Percentiles rank a stretch among this genome's conserved stretches.
Evolutionary conservation across 1,140 invertebrate species (phyloP).

Genomic region (Meloidogyne hapla): DNA sequence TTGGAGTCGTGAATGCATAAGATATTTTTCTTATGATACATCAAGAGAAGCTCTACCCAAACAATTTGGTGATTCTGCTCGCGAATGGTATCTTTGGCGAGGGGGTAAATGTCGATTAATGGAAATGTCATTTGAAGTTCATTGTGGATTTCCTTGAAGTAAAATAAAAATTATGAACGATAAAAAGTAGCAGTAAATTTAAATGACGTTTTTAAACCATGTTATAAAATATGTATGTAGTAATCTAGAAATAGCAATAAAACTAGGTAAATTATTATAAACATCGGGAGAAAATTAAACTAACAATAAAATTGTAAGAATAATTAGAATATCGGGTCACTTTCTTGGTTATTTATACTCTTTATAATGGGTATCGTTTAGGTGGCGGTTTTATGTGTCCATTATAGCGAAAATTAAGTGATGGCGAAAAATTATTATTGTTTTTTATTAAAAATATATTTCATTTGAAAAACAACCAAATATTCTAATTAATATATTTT

Average conservation of each 20-base stretch:
- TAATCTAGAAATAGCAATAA: background rate
- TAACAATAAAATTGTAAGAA: background rate
- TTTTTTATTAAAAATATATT: too few relatives aligned
- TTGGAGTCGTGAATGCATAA: slow-evolving; percentile 25
- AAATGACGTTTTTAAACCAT: too few relatives aligned
- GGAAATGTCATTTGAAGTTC: slow-evolving; percentile 33
- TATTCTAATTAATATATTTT: too few relatives aligned
- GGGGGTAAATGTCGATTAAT: slow-evolving; percentile 22
- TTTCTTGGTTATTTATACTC: too few relatives aligned
- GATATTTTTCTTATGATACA: slow-evolving; percentile 29
- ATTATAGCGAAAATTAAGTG: too few relatives aligned
- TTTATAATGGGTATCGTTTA: too few relatives aligned
- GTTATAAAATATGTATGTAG: too few relatives aligned
- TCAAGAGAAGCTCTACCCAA: background rate
- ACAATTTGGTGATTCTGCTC: background rate
- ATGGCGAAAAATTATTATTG: too few relatives aligned
- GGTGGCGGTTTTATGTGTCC: too few relatives aligned
- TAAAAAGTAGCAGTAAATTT: too few relatives aligned
- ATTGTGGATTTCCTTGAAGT: slow-evolving; percentile 30
- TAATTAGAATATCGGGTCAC: background rate
- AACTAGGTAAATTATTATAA: background rate
- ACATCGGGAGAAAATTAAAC: background rate
- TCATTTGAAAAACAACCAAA: too few relatives aligned
- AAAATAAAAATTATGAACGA: too few relatives aligned
- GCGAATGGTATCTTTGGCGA: slow-evolving; percentile 29